Evolutionary conservation across 2,888 invertebrate genomes (phyloP).

Genomic region (Dryobotodes eremita): DNA sequence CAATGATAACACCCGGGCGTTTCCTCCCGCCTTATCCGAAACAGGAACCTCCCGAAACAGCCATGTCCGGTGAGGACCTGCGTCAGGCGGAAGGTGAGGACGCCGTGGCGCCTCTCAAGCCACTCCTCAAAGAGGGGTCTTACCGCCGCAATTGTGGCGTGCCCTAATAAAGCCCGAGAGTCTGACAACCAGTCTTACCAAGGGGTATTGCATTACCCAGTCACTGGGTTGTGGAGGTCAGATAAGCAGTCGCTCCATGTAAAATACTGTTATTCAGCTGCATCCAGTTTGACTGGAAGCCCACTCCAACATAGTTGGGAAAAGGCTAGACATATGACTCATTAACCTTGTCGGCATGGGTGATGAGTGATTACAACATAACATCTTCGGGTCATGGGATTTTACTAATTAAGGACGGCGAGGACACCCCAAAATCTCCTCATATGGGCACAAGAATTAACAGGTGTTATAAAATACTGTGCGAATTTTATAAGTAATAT

Average conservation of each 20-base stretch:
- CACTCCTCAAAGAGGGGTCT: no score
- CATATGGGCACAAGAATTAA: conserved; percentile 7
- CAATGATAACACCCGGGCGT: no score
- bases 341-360: conserved; percentile 35
- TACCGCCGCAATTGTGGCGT: no score
- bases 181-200: background rate
- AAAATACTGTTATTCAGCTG: background rate
- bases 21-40: no score
- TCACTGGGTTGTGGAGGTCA: background rate
- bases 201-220: background rate
- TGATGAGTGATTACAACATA: conserved; percentile 21
- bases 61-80: no score
- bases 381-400: conserved; percentile 49
- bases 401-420: conserved; percentile 44
- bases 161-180: no score
- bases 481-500: background rate
- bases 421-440: conserved; percentile 22
- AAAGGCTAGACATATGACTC: background rate
- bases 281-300: background rate
- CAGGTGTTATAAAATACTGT: conserved; percentile 28
- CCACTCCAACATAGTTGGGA: background rate
- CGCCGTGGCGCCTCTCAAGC: no score
- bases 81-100: no score
- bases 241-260: background rate
- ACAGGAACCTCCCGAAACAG: no score